Conservation (phyloP, 23 tunicate species). For the Styela plicata region DNA sequence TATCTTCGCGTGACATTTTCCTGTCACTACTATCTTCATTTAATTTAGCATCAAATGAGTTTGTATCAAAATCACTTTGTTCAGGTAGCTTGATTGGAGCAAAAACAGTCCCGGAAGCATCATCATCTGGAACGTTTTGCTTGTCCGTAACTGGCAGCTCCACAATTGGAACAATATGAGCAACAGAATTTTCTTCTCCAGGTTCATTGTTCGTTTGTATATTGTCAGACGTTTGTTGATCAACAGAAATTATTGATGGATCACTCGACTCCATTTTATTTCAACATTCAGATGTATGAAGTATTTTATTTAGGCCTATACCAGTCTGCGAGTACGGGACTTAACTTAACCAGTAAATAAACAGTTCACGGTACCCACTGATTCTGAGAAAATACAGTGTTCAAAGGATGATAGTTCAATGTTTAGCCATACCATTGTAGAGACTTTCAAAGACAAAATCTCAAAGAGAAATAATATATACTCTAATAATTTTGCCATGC, state of each 20-base stretch:
- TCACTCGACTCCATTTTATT: not conserved
- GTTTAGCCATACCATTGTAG: too few species aligned
- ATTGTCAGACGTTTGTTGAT: not conserved
- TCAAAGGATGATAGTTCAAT: too few species aligned
- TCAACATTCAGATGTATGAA: too few species aligned
- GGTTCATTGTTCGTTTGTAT: not conserved
- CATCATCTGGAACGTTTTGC: not conserved
- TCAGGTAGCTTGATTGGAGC: not conserved
- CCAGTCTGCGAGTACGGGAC: too few species aligned
- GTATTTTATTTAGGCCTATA: too few species aligned
- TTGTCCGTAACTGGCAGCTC: not conserved
- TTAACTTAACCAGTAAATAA: too few species aligned
- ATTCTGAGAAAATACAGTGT: too few species aligned
- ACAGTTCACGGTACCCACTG: too few species aligned
- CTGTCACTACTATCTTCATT: conserved; percentile 13
- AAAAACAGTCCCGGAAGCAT: not conserved
- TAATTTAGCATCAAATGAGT: conserved; percentile 13
- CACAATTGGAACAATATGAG: not conserved
- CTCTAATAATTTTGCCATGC: too few species aligned
- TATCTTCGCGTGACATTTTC: not conserved
- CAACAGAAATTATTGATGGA: not conserved
- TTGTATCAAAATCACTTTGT: not conserved
- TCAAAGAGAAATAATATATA: too few species aligned
- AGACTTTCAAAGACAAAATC: too few species aligned
- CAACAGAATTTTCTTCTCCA: not conserved